Base-by-base conservation (phyloP, 1,140 invertebrate genomes). In the Hypothenemus hampei region DNA sequence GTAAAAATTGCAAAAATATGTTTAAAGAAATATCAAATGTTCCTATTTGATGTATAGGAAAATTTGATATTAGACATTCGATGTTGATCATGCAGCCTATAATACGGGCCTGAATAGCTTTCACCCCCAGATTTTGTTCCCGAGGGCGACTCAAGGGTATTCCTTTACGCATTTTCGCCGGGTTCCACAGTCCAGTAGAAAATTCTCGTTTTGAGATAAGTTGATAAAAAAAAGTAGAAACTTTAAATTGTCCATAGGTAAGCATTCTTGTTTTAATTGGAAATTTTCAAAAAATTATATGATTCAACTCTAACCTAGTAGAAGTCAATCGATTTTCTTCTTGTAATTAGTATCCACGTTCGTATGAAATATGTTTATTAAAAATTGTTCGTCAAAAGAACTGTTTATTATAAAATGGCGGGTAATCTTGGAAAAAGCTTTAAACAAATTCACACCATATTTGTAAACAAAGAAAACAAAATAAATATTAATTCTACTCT, bases 111-210 rank as follows among this genome's bases (percentile, higher is more conserved):
- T 24, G 22, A 3, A 4, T 4, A 7, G 22, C 29, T 44, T 44
- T 26, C 41, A 44, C 41, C 41, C 41, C 41, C n/a, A 41, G 18
- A 19, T 16, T 13, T 7, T n/a, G 22, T 44, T 23, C 29, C 29
- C 19, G 41, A 44, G 41, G 41, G 29, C 41, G 15, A 13, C 19
- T 26, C 15, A 44, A 44, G 41, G 41, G 41, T 44, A 44, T 44
- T 44, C 29, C 41, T n/a, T n/a, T n/a, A 44, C 41, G 21, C 41
- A 22, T 44, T 44, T 44, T 23, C 11, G 13, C 41, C 41, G 15
- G 8, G 21, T 24, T n/a, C 41, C 24, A 15, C 7, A 44, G n/a
- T 31, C 13, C 26, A 11, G 26, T 31, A 13, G 26, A 8, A 31
- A 31, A 31, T 13, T 11, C 8, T 31, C 3, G 8, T 31, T 31